Conservation (phyloP, 2,797 vertebrate species). For the Rhinatrema bivittatum region DNA sequence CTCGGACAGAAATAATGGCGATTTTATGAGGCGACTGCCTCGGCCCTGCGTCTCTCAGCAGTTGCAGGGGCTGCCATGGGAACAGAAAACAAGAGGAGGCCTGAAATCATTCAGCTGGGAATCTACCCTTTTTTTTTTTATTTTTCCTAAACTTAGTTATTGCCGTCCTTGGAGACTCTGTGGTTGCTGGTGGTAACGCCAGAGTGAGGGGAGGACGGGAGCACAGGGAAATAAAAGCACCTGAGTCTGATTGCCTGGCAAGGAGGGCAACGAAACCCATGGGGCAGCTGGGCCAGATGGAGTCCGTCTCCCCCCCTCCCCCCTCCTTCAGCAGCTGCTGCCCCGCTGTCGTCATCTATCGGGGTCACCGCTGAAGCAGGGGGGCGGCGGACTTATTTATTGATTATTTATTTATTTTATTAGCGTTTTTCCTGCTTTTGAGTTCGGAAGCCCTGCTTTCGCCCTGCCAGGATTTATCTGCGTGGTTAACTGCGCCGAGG, state of each 20-base stretch:
- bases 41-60: not conserved
- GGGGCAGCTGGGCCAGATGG: not conserved
- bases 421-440: too few relatives aligned
- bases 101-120: not conserved
- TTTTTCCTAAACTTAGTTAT: too few relatives aligned
- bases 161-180: slow-evolving; percentile 2
- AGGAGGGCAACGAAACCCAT: not conserved
- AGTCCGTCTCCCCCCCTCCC: too few relatives aligned
- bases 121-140: slow-evolving; percentile 5
- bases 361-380: too few relatives aligned
- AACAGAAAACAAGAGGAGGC: slow-evolving; percentile 7
- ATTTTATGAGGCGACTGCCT: slow-evolving; percentile 1
- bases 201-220: too few relatives aligned
- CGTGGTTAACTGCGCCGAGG: too few relatives aligned
- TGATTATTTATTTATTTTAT: too few relatives aligned
- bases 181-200: not conserved
- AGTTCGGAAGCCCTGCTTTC: too few relatives aligned
- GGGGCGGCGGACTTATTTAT: too few relatives aligned
- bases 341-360: not conserved
- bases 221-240: slow-evolving; percentile 4
- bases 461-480: too few relatives aligned
- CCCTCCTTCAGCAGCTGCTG: not conserved
- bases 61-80: slow-evolving; percentile 7
- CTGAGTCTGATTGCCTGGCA: not conserved
- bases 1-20: not conserved